Conservation (phyloP, 2,113 vertebrate genomes). For the Python bivittatus region DNA sequence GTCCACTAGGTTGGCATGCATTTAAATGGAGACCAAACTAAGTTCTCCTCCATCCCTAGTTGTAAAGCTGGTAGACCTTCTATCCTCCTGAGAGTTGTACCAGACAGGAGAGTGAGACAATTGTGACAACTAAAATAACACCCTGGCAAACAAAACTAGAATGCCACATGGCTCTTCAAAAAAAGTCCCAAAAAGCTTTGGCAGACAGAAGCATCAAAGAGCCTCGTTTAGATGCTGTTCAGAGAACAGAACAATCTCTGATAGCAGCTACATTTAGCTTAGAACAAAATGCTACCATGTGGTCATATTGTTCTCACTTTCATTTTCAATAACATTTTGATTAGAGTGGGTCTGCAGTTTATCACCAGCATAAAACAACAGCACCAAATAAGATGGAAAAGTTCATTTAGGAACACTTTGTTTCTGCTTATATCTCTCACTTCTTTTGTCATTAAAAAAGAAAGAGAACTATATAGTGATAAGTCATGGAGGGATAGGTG, state of each 20-base stretch:
- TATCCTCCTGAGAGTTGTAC: neutral
- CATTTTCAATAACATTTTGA: constrained; percentile 26
- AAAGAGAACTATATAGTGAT: neutral
- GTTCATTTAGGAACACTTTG: neutral
- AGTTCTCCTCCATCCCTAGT: neutral
- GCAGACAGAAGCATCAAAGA: constrained; percentile 18
- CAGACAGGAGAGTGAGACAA: neutral
- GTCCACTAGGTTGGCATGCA: neutral
- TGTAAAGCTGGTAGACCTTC: neutral
- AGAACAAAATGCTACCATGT: constrained; percentile 36
- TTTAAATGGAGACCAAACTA: neutral
- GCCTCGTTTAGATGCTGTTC: constrained; percentile 10
- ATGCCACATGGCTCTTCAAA: constrained; percentile 10
- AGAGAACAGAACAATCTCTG: constrained; percentile 25
- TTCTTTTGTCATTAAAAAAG: neutral
- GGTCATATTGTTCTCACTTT: constrained; percentile 34
- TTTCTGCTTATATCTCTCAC: neutral
- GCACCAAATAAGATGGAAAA: neutral
- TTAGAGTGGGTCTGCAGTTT: constrained; percentile 26
- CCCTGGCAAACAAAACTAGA: neutral
- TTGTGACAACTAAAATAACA: neutral
- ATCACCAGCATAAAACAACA: neutral
- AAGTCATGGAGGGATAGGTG: neutral
- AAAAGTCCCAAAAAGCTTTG: constrained; percentile 10
- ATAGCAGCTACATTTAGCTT: constrained; percentile 24